Evolutionary conservation across 37 sponge, comb jelly and placozoan genomes (phyloP).

Genomic region (Cladorhizidae sp.): DNA sequence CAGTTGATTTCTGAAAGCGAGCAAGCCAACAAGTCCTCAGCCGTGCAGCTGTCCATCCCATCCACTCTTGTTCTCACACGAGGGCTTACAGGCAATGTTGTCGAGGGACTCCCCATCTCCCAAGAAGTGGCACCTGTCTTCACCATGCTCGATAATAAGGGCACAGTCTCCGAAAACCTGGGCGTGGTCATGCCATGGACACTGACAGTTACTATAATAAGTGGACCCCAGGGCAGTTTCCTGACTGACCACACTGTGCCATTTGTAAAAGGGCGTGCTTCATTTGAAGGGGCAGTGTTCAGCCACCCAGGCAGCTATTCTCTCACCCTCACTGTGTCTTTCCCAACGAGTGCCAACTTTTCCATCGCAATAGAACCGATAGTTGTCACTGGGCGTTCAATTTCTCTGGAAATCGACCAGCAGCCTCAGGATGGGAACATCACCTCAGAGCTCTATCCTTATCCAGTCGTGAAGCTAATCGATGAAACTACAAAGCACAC

Average conservation of each 20-base stretch:
- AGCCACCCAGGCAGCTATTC: constrained; percentile 61
- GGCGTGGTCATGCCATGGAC: constrained; percentile 54
- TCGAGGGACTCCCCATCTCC: constrained; percentile 14
- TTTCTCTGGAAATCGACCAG: constrained; percentile 24
- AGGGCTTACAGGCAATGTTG: neutral
- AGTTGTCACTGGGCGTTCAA: constrained; percentile 4
- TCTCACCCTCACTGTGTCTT: constrained; percentile 52
- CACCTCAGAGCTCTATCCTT: constrained; percentile 39
- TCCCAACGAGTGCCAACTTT: constrained; percentile 57
- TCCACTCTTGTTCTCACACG: neutral
- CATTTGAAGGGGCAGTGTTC: constrained; percentile 58
- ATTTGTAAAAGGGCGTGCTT: constrained; percentile 62
- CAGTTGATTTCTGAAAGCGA: constrained; percentile 31
- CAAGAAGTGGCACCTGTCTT: neutral
- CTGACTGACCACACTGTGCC: constrained; percentile 9
- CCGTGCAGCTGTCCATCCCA: constrained; percentile 33
- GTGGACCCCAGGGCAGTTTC: constrained; percentile 22
- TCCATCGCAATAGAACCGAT: neutral
- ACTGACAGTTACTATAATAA: constrained; percentile 32
- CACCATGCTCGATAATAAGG: constrained; percentile 58
- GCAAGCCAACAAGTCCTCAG: constrained; percentile 11
- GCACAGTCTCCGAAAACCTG: constrained; percentile 27
- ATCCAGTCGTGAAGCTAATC: constrained; percentile 42
- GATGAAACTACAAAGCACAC: constrained; percentile 15
- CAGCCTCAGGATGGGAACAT: constrained; percentile 50